Base-by-base conservation (phyloP, 2,797 vertebrate genomes). In the Coregonus sp. region DNA sequence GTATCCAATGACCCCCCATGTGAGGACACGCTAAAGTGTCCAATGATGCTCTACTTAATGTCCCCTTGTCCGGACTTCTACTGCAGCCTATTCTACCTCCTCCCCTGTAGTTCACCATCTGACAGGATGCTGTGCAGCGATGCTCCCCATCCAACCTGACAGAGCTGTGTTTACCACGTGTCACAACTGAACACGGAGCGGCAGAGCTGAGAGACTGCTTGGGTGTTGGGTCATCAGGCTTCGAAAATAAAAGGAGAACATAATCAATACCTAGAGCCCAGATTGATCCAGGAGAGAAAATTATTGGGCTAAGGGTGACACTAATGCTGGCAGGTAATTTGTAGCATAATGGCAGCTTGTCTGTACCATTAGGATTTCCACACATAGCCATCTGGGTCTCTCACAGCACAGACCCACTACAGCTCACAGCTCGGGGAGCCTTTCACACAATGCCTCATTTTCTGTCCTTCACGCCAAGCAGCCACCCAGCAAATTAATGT, bases 361-460 rank as follows among this genome's bases (percentile, higher is more conserved):
- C 90, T 90, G 89, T 67, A 25, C 59, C 75, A 68, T 84, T 82
- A 82, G 81, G 87, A 81, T 86, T 88, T 86, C 84, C 84, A 75
- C 66, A 80, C 73, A 78, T 75, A 56, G 68, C 63, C 31, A 67
- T 72, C 79, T 79, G 70, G 76, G 75, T 69, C 74, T 74, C 63
- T 47, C 74, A 74, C 74, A 84, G 73, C 76, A 67, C 81, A 80
- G 80, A 81, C 75, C 50, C 20, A 86, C 79, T 86, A 83, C 59
- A 12, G 86, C 29, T 67, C 79, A 68, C 78, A 80, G 75, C 77
- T 78, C 81, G 73, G 69, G 70, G 83, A 86, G 86, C 89, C 90
- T 89, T 18, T 92, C 89, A 87, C 88, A 93, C 91, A 91, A 89
- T 92, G 84, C 86, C 86, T 93, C 88, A 93, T 94, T 92, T 93